Base-by-base conservation (phyloP, 2,113 vertebrate genomes). In the Garra rufa region DNA sequence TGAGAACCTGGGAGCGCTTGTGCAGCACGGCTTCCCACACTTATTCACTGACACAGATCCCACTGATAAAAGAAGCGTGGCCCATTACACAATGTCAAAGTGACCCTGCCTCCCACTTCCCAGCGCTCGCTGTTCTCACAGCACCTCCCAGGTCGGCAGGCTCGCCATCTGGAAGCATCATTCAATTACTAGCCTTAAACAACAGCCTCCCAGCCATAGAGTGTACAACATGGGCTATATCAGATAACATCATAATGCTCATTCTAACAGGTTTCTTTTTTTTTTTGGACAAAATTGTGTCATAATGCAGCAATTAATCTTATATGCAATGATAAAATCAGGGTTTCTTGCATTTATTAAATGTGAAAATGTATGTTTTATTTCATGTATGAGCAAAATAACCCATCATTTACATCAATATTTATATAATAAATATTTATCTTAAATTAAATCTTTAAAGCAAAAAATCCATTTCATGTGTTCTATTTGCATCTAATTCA, bases 41-140 rank as follows among this genome's bases (percentile, higher is more conserved):
- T 93, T 92, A 87, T 90, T 89, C 88, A 91, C 90, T 92, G 91
- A 92, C 92, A 91, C 86, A 83, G 87, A 91, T 90, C 87, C 89
- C 44, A 52, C 85, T 89, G 91, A 94, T 92, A 94, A 94, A 93
- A 90, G 93, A 93, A 94, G 92, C 90, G 93, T 94, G 94, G 92
- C 93, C 93, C 87, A 85, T 88, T 85, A 79, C 90, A 92, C 93
- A 93, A 92, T 92, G 91, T 90, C 87, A 82, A 82, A 90, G 83
- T 88, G 87, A 86, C 89, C 89, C 83, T 34, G 30, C 69, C 48
- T 38, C 85, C 61, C 89, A 82, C 75, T 78, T 76, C 74, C 61
- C 57, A 83, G 50, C 30, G 0, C 34, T 26, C 50, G 30, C 70
- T 70, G 61, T 79, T 63, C 41, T 79, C 57, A 59, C 73, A 89